phyloP scores from a whole-genome alignment of 2,888 invertebrate species.

The Chloroclysta siterata region DNA sequence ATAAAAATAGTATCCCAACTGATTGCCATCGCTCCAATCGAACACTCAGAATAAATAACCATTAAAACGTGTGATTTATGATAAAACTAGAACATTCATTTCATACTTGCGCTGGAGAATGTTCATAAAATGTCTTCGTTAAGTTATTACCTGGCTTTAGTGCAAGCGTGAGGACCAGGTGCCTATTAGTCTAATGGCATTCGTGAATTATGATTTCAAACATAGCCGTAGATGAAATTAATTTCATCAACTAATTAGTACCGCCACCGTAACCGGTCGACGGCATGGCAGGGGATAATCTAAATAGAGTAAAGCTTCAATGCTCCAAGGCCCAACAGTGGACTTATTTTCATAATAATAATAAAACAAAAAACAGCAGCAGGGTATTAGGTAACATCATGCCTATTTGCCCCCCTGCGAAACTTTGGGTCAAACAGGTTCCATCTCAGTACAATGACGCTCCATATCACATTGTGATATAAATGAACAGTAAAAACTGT shows the following conservation, averaged over 20 bases:
- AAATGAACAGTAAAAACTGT: not conserved
- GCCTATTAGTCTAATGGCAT: slow-evolving; percentile 42
- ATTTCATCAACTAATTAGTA: slow-evolving; percentile 29
- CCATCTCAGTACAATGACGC: too few species aligned
- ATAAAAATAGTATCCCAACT: slow-evolving; percentile 78
- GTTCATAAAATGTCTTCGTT: slow-evolving; percentile 44
- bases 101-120: slow-evolving; percentile 47
- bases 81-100: slow-evolving; percentile 55
- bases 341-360: too few species aligned
- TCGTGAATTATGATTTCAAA: slow-evolving; percentile 36
- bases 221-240: slow-evolving; percentile 32
- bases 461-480: too few species aligned
- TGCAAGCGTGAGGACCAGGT: slow-evolving; percentile 40
- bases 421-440: too few species aligned
- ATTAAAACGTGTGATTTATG: slow-evolving; percentile 73
- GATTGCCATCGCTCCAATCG: slow-evolving; percentile 75
- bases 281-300: not conserved
- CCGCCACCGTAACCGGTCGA: not conserved
- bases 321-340: too few species aligned
- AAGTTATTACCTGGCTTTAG: slow-evolving; percentile 44
- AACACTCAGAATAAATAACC: slow-evolving; percentile 70
- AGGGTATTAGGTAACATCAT: too few species aligned
- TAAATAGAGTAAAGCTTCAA: too few species aligned
- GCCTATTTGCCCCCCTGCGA: too few species aligned
- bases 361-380: too few species aligned